Evolutionary conservation across 2,113 vertebrate species (phyloP).

Genomic region (Orthonyx spaldingii): DNA sequence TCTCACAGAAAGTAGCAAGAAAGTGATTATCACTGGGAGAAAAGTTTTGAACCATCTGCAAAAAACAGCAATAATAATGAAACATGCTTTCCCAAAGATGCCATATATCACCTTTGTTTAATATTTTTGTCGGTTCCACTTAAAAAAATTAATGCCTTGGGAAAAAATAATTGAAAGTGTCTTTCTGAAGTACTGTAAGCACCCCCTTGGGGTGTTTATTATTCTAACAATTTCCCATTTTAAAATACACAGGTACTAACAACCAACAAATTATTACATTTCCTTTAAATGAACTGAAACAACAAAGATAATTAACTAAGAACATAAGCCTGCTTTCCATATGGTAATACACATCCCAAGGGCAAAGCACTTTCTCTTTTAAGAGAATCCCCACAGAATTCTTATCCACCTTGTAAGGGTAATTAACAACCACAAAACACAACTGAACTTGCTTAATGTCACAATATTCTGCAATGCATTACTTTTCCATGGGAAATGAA

Average conservation of each 20-base stretch:
- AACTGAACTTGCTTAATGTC: slow-evolving; percentile 26
- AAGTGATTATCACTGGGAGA: background rate
- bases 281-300: slow-evolving; percentile 66
- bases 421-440: slow-evolving; percentile 55
- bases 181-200: slow-evolving; percentile 28
- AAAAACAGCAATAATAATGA: background rate
- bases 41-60: background rate
- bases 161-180: slow-evolving; percentile 53
- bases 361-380: slow-evolving; percentile 56
- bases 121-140: slow-evolving; percentile 51
- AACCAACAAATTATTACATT: slow-evolving; percentile 67
- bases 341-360: slow-evolving; percentile 46
- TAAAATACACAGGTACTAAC: slow-evolving; percentile 66
- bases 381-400: slow-evolving; percentile 46
- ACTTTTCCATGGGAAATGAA: background rate
- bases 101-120: slow-evolving; percentile 45
- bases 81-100: slow-evolving; percentile 4
- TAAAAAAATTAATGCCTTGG: slow-evolving; percentile 47
- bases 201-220: slow-evolving; percentile 49
- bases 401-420: slow-evolving; percentile 44
- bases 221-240: slow-evolving; percentile 62
- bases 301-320: slow-evolving; percentile 71
- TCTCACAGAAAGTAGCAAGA: background rate
- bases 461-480: background rate
- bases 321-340: slow-evolving; percentile 60